Evolutionary conservation across 1,140 invertebrate species (phyloP).

Genomic region (Colletes latitarsis): DNA sequence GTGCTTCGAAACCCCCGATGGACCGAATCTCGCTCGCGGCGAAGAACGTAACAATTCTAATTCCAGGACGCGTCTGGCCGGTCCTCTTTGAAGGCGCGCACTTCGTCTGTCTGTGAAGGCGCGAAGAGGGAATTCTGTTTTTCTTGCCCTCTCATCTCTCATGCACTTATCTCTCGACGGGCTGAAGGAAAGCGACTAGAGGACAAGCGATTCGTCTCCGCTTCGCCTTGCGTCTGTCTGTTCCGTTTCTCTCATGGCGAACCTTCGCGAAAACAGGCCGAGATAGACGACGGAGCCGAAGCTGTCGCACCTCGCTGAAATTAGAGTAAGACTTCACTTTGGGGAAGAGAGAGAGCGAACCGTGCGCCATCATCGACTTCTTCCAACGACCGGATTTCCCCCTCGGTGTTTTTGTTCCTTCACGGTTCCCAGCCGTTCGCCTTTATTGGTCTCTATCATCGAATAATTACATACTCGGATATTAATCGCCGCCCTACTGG

Average conservation of each 20-base stretch:
- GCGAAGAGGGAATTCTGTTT: constrained; percentile 36
- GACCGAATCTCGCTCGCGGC: neutral
- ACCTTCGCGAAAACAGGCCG: constrained; percentile 31
- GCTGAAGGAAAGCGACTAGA: constrained; percentile 17
- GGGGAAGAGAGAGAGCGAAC: neutral
- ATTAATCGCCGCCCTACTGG: constrained; percentile 37
- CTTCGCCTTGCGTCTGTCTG: constrained; percentile 34
- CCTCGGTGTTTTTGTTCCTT: constrained; percentile 28
- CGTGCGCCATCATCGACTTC: constrained; percentile 18
- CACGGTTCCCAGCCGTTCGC: constrained; percentile 3
- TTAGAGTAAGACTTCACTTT: constrained; percentile 50
- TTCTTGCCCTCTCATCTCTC: constrained; percentile 34
- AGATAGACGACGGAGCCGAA: constrained; percentile 4
- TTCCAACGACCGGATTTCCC: constrained; percentile 31
- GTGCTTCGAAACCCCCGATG: neutral
- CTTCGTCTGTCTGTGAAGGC: constrained; percentile 29
- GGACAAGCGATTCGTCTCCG: constrained; percentile 55
- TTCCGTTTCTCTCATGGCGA: too few relatives aligned
- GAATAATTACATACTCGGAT: constrained; percentile 50
- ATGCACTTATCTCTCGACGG: constrained; percentile 40
- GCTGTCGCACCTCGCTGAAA: constrained; percentile 28
- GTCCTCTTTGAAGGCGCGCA: constrained; percentile 16
- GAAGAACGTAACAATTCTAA: neutral
- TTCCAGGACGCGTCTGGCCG: neutral
- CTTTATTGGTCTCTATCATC: constrained; percentile 33